Evolutionary conservation across 1,140 invertebrate genomes (phyloP), one percentile per base, ranked within the genome.

Genomic region (Venturia canescens): DNA sequence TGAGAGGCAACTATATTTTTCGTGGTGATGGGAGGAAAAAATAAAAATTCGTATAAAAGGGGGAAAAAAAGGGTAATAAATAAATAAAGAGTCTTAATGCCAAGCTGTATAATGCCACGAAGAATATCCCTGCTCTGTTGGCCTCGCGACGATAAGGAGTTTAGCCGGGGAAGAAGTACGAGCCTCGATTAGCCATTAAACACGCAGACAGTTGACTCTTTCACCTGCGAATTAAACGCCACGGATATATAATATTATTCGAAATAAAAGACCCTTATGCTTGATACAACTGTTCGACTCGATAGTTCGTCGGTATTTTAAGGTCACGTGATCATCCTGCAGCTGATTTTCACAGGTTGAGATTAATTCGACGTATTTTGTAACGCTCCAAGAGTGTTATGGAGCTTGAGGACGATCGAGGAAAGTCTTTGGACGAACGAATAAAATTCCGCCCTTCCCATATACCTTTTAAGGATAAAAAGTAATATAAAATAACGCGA

Each of bases 111-210:
- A 69, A 69, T 29, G 66, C 66, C 66, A 69, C 13, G 66, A 69
- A 29, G 29, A 44, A 69, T 69, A 31, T 69, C 29, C 29, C 66
- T 63, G 18, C 60, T 63, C 60, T 9, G 60, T 27, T 63, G 21
- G 21, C 1, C 60, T 27, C 23, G 26, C 60, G 60, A 63, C 60
- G 26, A 63, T 63, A 23, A 63, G 60, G 60, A 63, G 23, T 23
- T 63, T 27, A 26, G n/a, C 21, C 21, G 2, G 6, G 60, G 60
- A 26, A 63, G 27, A 69, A 31, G 29, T 69, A 69, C 29, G 66
- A 31, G 66, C 26, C 66, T 31, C 66, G 66, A 69, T 69, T 31
- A 31, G 66, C 26, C 66, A 31, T 31, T 31, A 69, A 69, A 69
- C 66, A 69, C 15, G 15, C 29, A 29, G 27, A 69, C 27, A 69